Evolutionary conservation across 2,113 vertebrate species (phyloP).

Genomic region (Hiodon tergisus): DNA sequence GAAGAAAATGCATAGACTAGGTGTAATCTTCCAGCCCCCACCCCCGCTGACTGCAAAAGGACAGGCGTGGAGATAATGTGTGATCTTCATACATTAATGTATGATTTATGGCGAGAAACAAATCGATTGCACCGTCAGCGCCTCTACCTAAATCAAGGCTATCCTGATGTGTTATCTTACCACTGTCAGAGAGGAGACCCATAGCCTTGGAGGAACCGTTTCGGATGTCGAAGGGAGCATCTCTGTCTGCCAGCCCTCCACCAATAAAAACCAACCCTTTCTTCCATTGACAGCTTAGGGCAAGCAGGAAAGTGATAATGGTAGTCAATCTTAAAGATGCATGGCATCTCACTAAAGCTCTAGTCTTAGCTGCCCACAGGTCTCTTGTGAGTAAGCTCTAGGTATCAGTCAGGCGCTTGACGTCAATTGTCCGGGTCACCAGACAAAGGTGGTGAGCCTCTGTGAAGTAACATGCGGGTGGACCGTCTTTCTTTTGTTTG

Average conservation of each 20-base stretch:
- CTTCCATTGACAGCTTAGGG: conserved; percentile 2
- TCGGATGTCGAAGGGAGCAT: conserved; percentile 36
- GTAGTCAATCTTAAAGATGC: conserved; percentile 25
- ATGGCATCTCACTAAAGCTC: conserved; percentile 8
- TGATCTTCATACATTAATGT: conserved; percentile 54
- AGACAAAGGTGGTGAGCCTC: too few relatives aligned
- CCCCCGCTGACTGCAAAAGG: conserved; percentile 39
- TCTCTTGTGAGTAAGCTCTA: too few relatives aligned
- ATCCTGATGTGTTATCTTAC: conserved; percentile 48
- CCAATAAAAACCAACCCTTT: conserved; percentile 9
- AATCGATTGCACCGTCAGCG: conserved; percentile 52
- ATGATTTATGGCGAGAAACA: conserved; percentile 56
- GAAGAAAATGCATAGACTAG: conserved; percentile 28
- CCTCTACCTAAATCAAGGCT: conserved; percentile 44
- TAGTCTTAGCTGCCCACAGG: too few relatives aligned
- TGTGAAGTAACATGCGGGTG: too few relatives aligned
- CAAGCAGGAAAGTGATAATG: conserved; percentile 1
- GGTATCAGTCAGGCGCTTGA: too few relatives aligned
- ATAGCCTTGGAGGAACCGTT: conserved; percentile 32
- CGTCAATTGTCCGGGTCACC: too few relatives aligned
- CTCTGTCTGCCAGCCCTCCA: conserved; percentile 21
- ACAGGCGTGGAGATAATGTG: conserved; percentile 50
- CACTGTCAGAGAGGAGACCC: conserved; percentile 41
- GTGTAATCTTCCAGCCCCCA: conserved; percentile 34
- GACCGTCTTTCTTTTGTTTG: too few relatives aligned